phyloP scores from a whole-genome alignment of 2,113 vertebrate genomes.

The Archilochus colubris region DNA sequence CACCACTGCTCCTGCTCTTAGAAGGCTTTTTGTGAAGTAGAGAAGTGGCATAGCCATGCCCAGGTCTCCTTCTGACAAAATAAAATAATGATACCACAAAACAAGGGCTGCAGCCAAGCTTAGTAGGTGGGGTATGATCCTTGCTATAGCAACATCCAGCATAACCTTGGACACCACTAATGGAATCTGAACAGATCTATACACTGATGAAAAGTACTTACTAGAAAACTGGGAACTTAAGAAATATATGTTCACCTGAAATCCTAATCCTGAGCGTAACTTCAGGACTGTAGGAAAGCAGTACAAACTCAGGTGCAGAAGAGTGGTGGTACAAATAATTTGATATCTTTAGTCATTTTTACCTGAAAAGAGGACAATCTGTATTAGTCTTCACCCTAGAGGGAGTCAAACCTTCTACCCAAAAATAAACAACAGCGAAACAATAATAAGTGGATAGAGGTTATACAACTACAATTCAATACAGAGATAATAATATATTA shows the following conservation, averaged over 20 bases:
- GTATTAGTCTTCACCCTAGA: background rate
- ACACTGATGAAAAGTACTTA: background rate
- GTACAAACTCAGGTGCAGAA: background rate
- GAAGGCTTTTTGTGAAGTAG: background rate
- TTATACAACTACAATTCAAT: background rate
- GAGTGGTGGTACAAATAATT: background rate
- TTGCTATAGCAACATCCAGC: background rate
- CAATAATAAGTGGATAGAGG: background rate
- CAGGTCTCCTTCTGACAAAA: background rate
- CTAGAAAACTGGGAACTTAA: background rate
- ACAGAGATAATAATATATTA: background rate
- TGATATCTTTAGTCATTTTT: background rate
- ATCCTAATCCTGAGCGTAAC: background rate
- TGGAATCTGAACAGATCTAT: background rate
- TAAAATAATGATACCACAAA: background rate
- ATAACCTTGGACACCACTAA: background rate
- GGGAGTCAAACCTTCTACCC: background rate
- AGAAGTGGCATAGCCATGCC: background rate
- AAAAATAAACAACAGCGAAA: background rate
- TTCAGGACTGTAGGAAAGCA: background rate
- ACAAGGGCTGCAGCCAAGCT: background rate
- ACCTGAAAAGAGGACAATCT: background rate
- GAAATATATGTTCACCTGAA: background rate
- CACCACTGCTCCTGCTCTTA: background rate
- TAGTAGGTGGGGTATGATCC: background rate